Evolutionary conservation across 2,888 invertebrate species (phyloP), one percentile per base, ranked within the genome.

Genomic region (Ophioninae sp.): DNA sequence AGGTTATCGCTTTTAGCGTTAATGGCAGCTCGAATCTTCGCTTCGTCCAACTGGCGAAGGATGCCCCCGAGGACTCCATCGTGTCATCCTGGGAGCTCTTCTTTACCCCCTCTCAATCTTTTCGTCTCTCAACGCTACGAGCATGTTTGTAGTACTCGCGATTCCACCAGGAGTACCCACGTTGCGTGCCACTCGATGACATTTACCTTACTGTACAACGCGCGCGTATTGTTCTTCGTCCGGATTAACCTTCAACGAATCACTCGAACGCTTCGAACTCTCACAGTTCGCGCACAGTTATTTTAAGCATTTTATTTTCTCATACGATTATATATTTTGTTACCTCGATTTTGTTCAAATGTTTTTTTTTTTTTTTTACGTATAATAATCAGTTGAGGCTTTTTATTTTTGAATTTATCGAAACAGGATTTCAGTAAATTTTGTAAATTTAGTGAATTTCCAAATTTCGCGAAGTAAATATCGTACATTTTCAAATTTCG

Each of bases 21-120:
- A 83, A 77, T 83, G 77, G 80, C 80, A 77, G 73, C 70, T 23
- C 44, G 17, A 73, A 83, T 76, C 56, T 77, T 69, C 67, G 56
- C 37, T 64, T 23, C 7, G 39, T 78, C n/a, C 62, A 57, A 68
- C 44, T 21, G 56, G 68, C 69, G 8, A 70, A 78, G 44, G 44
- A 61, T 61, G 20, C 30, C 13, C n/a, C 70, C 37, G 57, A 5
- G 62, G 13, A 50, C 79, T 75, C 67, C 70, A 68, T 61, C 21
- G 56, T 67, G 56, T 72, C 44, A n/a, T 79, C 41, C 69, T 23
- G 57, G 37, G 68, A 7, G 39, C 64, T 82, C 64, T 65, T 17
- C 17, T 17, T 6, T 5, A 6, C 17, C 50, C 50, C 50, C 17
- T 10, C 50, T 17, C 13, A 50, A 13, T 17, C 50, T 78, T 70